Evolutionary conservation across 1,140 invertebrate species (phyloP), one percentile per base, ranked within the genome.

Genomic region (Aphaenogaster ashmeadi): DNA sequence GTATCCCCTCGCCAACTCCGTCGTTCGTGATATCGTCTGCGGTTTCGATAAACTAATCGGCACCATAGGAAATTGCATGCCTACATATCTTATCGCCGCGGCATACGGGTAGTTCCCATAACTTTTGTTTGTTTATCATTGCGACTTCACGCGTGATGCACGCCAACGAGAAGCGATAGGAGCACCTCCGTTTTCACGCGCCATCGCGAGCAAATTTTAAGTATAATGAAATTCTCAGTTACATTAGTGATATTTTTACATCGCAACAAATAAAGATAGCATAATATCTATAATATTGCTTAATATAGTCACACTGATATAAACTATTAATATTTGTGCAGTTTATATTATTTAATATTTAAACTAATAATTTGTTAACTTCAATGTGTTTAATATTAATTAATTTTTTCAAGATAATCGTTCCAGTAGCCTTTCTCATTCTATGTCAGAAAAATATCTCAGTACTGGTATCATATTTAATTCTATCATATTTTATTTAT

Each of bases 21-120:
- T n/a, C 44, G 27, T 15, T 78, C 72, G 60, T 27, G 67, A 88
- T 75, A 84, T 72, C 60, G 75, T 74, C 47, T 50, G 74, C 18
- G 64, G 60, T 74, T 80, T 79, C 66, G 88, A 91, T 91, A 88
- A 90, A 88, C 81, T 91, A 91, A 91, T 91, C 90, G 64, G 18
- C 21, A 52, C 60, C 69, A 41, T 87, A 88, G 81, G 78, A 90
- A 89, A 91, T 91, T 83, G 78, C 86, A 90, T 56, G 80, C 41
- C 72, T 52, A 13, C 54, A 38, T 91, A 90, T 91, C 89, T 91
- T 89, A 90, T 91, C 90, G 66, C 41, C 27, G n/a, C 18, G 58
- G 71, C 80, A 44, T 87, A 79, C 85, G 79, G 84, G 85, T 86
- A 87, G 87, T 90, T 69, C 60, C 56, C 85, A 71, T 81, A 90